Base-by-base conservation (phyloP, 2,888 invertebrate genomes). In the Achlya flavicornis region DNA sequence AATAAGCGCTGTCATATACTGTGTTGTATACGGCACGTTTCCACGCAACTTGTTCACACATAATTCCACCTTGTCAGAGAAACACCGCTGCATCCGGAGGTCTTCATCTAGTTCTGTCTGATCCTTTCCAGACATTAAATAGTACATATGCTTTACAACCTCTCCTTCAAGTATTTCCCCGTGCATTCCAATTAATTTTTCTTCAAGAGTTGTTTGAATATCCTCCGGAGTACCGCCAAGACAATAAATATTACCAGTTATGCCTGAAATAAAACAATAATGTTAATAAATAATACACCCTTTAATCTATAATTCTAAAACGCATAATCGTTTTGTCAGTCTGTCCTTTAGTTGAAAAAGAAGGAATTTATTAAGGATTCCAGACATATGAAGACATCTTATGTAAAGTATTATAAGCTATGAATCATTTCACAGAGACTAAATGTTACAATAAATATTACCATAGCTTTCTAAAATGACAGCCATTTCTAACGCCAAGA, bases 401-500 rank as follows among this genome's bases (percentile, higher is more conserved):
- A 7, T 6, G 35, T 1, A 35, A 35, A 35, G 35, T 4, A 4
- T 35, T 35, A 7, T 1, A 35, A 7, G 7, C 4, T 35, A 35
- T 6, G 35, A 35, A 35, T 35, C 1, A 35, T 35, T 35, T 35
- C 35, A 35, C 6, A 35, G 35, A 35, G 1, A 35, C 35, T 35
- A 35, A 6, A 6, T 35, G 4, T 35, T 3, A 35, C 7, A 1
- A 35, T 3, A 58, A 14, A 32, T 12, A 33, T 58, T 58, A 58
- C 58, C 58, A 32, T 58, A 32, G 11, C 57, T 57, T 63, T 72
- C 72, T 35, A 72, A 58, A 19, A 68, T 66, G 3, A 41, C 26
- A 11, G 68, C 70, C 64, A 72, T 69, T 41, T 70, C 67, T 32
- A 72, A 58, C 11, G 67, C 70, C 1, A 67, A 62, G 10, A 67